Base-by-base conservation (phyloP, 2,113 vertebrate species). In the Heterochromis multidens region DNA sequence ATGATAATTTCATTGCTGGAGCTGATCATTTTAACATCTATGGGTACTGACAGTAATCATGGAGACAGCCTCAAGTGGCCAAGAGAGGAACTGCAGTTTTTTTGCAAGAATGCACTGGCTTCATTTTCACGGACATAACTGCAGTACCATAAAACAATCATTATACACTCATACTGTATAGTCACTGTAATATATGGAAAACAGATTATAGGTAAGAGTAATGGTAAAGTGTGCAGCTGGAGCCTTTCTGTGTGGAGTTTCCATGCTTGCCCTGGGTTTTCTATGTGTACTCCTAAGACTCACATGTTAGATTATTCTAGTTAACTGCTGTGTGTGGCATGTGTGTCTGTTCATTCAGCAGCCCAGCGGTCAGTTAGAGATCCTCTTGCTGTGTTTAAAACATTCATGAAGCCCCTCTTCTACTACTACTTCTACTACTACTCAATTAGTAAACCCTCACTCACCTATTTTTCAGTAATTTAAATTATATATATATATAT, bases 401-500 rank as follows among this genome's bases (percentile, higher is more conserved):
- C 92, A 95, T 96, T 96, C 87, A 96, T 95, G 92, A 81, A 90
- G 77, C 79, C 70, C 84, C 91, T 92, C 89, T 92, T 93, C 77
- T 81, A 72, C 91, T 95, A 92, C 94, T 96, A n/a, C n/a, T n/a
- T n/a, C n/a, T 96, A 95, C 95, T 96, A 92, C 81, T 81, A 84
- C 92, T 96, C 88, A 96, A 96, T 96, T 95, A 96, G 96, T 96
- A 89, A 95, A 90, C 87, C 29, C 74, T 92, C 67, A 95, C 67
- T 92, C 82, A 95, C 92, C 90, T 95, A 90, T 94, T 94, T 94
- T 95, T 95, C 76, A 96, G 95, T 95, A 95, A 95, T 96, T 95
- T 77, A 95, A 94, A 91, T 82, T 8, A 83, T 43, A 16, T 23
- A 65, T 0, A 37, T 63, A 31, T 31, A 31, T 31, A 31, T 31